Evolutionary conservation across 2,113 vertebrate species (phyloP).

Genomic region (Toxotes jaculatrix): DNA sequence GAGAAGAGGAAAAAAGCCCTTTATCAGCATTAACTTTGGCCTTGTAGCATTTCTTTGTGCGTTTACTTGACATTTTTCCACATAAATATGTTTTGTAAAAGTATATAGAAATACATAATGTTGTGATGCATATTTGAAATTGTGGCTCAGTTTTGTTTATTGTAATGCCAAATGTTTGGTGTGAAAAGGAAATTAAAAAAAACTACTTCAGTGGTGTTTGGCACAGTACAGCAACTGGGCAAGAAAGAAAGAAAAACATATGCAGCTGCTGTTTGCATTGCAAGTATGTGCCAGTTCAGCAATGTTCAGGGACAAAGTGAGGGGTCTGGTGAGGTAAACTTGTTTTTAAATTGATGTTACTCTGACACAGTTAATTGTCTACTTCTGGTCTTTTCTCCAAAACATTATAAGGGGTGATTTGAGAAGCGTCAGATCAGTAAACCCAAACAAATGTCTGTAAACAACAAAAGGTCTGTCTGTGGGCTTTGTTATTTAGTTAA

Average conservation of each 20-base stretch:
- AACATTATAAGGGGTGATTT: constrained; percentile 11
- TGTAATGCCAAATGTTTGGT: too few relatives aligned
- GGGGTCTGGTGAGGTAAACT: constrained; percentile 7
- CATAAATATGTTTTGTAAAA: neutral
- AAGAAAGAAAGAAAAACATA: neutral
- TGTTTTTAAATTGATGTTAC: constrained; percentile 5
- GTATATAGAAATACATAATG: neutral
- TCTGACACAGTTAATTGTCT: constrained; percentile 6
- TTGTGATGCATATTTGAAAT: too few relatives aligned
- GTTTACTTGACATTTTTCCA: neutral
- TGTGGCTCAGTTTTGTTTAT: too few relatives aligned
- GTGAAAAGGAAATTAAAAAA: too few relatives aligned
- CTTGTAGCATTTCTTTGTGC: neutral
- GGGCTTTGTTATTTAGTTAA: neutral
- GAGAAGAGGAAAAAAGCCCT: neutral
- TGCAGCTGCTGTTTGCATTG: neutral
- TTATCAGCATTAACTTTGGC: neutral
- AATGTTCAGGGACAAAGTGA: neutral
- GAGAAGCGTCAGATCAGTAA: constrained; percentile 20
- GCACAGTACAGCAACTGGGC: neutral
- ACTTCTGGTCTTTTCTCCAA: neutral
- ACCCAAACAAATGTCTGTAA: neutral
- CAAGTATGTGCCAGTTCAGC: neutral
- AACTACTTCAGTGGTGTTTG: too few relatives aligned
- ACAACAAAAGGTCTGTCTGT: neutral